phyloP scores from a whole-genome alignment of 2,888 invertebrate species.

The Athetis lepigone region DNA sequence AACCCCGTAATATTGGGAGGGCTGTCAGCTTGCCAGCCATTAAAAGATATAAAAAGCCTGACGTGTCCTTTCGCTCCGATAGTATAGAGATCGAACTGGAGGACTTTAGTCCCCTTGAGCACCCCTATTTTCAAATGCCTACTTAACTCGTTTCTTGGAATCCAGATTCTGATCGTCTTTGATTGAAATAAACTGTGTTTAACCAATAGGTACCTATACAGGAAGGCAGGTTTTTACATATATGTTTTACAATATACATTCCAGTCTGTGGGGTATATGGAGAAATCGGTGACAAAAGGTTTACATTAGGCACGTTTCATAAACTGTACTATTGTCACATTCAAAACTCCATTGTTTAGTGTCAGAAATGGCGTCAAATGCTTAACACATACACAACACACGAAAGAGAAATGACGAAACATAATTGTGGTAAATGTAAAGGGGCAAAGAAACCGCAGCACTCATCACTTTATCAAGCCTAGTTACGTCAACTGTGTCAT shows the following conservation, averaged over 20 bases:
- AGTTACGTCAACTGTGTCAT: conserved; percentile 54
- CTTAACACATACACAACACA: conserved; percentile 7
- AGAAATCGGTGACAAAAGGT: conserved; percentile 16
- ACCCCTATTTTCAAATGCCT: too few species aligned
- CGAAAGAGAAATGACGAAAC: conserved; percentile 21
- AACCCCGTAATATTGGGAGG: too few species aligned
- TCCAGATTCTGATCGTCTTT: too few species aligned
- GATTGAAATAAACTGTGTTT: too few species aligned
- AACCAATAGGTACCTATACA: too few species aligned
- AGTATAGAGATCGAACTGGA: too few species aligned
- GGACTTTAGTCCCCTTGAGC: too few species aligned
- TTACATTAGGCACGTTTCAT: conserved; percentile 10
- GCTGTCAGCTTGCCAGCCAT: too few species aligned
- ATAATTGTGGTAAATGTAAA: conserved; percentile 37
- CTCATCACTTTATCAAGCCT: conserved; percentile 40
- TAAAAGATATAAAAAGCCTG: too few species aligned
- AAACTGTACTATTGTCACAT: conserved; percentile 30
- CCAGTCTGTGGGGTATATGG: neutral
- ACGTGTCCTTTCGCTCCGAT: too few species aligned
- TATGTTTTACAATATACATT: neutral
- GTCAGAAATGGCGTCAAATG: conserved; percentile 9
- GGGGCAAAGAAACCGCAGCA: conserved; percentile 30
- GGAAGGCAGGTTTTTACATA: neutral
- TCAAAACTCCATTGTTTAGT: conserved; percentile 17
- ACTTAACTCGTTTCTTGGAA: too few species aligned